Evolutionary conservation across 2,888 invertebrate genomes (phyloP).

Genomic region (Heliothis peltigera): DNA sequence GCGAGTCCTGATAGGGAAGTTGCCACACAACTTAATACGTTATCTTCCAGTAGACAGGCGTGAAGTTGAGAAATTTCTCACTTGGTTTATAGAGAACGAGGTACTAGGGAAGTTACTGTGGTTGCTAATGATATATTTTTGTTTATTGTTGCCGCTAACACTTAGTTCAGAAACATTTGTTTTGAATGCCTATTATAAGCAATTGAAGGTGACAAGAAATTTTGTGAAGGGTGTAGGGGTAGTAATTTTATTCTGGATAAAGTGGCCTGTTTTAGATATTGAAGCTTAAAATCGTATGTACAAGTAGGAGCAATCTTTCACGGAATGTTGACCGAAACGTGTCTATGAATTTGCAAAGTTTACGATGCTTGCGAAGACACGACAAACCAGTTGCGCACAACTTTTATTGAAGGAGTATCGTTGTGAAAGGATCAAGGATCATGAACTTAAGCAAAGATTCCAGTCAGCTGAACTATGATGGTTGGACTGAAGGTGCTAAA

Average conservation of each 20-base stretch:
- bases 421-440: slow-evolving; percentile 10
- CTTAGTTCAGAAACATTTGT: too few species aligned
- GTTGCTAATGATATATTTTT: too few species aligned
- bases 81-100: not conserved
- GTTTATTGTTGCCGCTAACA: too few species aligned
- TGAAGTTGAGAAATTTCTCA: slow-evolving; percentile 19
- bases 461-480: not conserved
- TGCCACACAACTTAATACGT: slow-evolving; percentile 30
- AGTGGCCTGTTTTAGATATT: not conserved
- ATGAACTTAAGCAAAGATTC: not conserved
- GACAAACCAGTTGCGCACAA: slow-evolving; percentile 24
- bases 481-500: slow-evolving; percentile 5
- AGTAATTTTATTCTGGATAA: not conserved
- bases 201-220: too few species aligned
- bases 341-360: slow-evolving; percentile 48
- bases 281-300: not conserved
- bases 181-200: too few species aligned
- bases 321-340: slow-evolving; percentile 14
- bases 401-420: slow-evolving; percentile 19
- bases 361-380: slow-evolving; percentile 33
- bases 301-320: slow-evolving; percentile 19
- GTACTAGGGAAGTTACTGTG: too few species aligned
- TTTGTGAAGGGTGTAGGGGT: not conserved
- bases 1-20: slow-evolving; percentile 24
- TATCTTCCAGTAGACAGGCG: slow-evolving; percentile 8